These are phyloP conservation scores for Spea bombifrons DNA, from an alignment of 2,113 vertebrate species.

Conservation along the genomic window DNA sequence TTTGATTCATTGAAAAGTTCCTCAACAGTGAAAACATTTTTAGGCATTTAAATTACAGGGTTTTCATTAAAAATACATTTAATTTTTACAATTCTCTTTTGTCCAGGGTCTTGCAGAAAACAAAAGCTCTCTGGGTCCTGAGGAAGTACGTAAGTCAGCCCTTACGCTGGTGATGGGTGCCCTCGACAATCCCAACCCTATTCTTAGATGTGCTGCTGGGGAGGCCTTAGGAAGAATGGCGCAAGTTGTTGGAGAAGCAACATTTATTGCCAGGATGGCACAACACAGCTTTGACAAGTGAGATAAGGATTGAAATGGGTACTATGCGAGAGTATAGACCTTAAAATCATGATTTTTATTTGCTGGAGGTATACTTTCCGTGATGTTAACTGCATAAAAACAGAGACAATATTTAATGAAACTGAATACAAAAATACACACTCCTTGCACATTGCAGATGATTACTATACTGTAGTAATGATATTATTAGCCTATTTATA, in stretches of 20 bases:
- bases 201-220: constrained; percentile 92
- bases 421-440: too few relatives aligned
- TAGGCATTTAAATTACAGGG: background rate
- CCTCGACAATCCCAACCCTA: constrained; percentile 95
- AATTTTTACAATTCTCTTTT: background rate
- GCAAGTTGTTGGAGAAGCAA: constrained; percentile 95
- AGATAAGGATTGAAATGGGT: constrained; percentile 28
- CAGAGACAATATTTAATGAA: too few relatives aligned
- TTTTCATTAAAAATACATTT: background rate
- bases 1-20: background rate
- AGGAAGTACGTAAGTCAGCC: constrained; percentile 95
- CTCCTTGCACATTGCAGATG: too few relatives aligned
- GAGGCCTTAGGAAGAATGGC: constrained; percentile 98
- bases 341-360: too few relatives aligned
- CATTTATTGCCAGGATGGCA: constrained; percentile 97
- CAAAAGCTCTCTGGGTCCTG: constrained; percentile 93
- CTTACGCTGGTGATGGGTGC: constrained; percentile 96
- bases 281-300: constrained; percentile 99
- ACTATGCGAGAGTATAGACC: too few relatives aligned
- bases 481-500: too few relatives aligned
- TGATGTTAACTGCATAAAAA: too few relatives aligned
- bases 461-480: too few relatives aligned
- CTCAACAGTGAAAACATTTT: background rate
- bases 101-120: constrained; percentile 93
- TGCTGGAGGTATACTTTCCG: too few relatives aligned